Base-by-base conservation (phyloP, 2,888 invertebrate species). In the Aethes cnicana region DNA sequence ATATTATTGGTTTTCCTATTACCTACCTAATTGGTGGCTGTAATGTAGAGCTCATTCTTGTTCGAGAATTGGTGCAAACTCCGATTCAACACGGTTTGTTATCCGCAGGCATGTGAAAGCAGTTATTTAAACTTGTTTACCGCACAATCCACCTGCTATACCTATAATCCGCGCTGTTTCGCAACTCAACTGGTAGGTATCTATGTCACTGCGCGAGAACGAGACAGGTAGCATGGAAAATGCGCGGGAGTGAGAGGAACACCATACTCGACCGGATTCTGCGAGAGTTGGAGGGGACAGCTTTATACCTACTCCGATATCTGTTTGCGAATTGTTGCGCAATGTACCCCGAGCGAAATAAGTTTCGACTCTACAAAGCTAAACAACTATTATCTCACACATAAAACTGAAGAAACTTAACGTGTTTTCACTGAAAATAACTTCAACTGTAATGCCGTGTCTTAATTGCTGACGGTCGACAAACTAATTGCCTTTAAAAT, bases 261-360 rank as follows among this genome's bases (percentile, higher is more conserved):
- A 33, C n/a, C 43, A 50, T 17, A 61, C 53, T 61, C 68, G 73
- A 81, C 77, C 81, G 84, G 81, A 84, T 81, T 87, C 82, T 84
- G 84, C 81, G 80, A 84, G 81, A 81, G 79, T 28, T 76, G 77
- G 86, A 81, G 88, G 85, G 88, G 84, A 74, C 71, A 63, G 62
- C 58, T 64, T 66, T 73, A 64, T 80, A 77, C n/a, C n/a, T 77
- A 83, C 74, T 74, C 69, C 66, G 77, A 79, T 86, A 86, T 85
- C 84, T 81, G 77, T 88, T 87, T 80, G 88, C 88, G 87, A 89
- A 88, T 82, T 74, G 68, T 88, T 88, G 80, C 83, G 81, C 79
- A 87, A 87, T 55, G 84, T 87, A 88, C 89, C 84, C 47, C 63
- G 61, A 74, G 73, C 72, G 69, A 79, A 86, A 87, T 77, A 84